Evolutionary conservation across 2,888 invertebrate species (phyloP), one percentile per base, ranked within the genome.

Genomic region (Achlya flavicornis): DNA sequence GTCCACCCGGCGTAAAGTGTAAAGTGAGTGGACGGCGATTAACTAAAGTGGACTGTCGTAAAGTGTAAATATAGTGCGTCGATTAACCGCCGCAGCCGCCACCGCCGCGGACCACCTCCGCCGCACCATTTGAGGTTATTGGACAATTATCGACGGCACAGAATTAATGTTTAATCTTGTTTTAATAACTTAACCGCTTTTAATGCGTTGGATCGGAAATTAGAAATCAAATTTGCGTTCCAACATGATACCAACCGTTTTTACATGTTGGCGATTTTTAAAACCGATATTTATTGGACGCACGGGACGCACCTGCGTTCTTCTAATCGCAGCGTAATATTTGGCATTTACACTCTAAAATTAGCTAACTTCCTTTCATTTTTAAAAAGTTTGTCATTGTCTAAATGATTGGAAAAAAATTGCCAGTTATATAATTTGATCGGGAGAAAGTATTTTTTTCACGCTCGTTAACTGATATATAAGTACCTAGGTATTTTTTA

Each of bases 1-100:
- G 66, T 59, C 65, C 62, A 66, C 65, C 65, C 64, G 66, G 73
- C 38, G 11, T 72, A 70, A 76, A 77, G 68, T 73, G 75, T 73
- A 76, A 81, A 79, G 81, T 82, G 82, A 82, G 75, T 72, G 77
- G 69, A 53, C 19, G 71, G 66, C 71, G 75, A 80, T 86, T 85
- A 84, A 77, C 64, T 69, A 66, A 79, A 85, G 74, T 80, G 77
- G 79, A 71, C 76, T 76, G 68, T 69, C 73, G 71, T 74, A 77
- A 72, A 76, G 75, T 76, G 75, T 79, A 80, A 78, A 78, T 81
- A 77, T 73, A 72, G 72, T 66, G 63, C 64, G 69, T 58, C 69
- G 64, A 67, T 67, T 64, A 63, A 69, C 70, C 71, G 68, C 66
- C 68, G 58, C 58, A 43, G 58, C 63, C 63, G 33, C 58, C 63